Evolutionary conservation across 2,797 vertebrate species (phyloP), one percentile per base, ranked within the genome.

Genomic region (Allochrocebus solatus): DNA sequence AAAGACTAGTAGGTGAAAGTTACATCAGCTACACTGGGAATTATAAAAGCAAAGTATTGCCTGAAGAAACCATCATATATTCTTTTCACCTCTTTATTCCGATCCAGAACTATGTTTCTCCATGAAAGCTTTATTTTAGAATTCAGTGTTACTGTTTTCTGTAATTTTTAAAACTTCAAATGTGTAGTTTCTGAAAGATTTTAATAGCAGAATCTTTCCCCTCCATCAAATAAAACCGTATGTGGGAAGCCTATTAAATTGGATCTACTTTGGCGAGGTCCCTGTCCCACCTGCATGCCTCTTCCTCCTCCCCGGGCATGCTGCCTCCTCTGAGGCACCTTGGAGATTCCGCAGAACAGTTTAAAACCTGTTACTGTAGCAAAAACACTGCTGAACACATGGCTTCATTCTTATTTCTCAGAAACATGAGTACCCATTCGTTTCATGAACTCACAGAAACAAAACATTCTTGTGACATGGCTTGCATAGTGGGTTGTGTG

Each of bases 81-180:
- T 94, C 57, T 94, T 92, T 90, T n/a, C 22, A 13, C 75, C 16
- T 94, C 75, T 89, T 91, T 43, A 24, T 94, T 92, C 41, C 67
- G 79, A 7, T 94, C 11, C 46, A 79, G 80, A 74, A n/a, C 57
- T 85, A 0, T 67, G 46, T 92, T 95, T 95, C n/a, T 74, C 59
- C 39, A 7, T 79, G 70, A 87, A 92, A 87, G 12, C 59, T 59
- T 86, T 92, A 55, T 82, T 89, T 96, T 86, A 39, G 30, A 91
- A 88, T 74, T 92, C 78, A 84, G 4, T 79, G 8, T 87, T 91
- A 57, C 46, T 72, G 41, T 64, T 87, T 57, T 85, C 22, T 89
- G 14, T 89, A 16, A 30, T 28, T 89, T 92, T 86, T 89, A 21
- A 94, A 89, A 48, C 74, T 82, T 78, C 64, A 61, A 28, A 61